phyloP scores from a whole-genome alignment of 2,797 vertebrate species.

The Micrastur ruficollis region DNA sequence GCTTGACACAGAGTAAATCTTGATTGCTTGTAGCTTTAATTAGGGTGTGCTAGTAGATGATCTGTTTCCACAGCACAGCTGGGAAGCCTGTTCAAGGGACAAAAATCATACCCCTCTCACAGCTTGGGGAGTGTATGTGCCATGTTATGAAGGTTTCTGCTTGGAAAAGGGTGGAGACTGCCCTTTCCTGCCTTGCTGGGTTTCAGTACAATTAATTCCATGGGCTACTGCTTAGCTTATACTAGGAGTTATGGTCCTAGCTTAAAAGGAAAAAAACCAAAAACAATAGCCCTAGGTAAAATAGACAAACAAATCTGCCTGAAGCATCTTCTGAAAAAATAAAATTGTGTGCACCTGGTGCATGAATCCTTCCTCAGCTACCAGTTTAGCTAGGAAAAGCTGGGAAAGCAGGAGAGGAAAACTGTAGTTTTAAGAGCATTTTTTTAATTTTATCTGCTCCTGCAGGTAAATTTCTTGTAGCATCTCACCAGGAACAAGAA shows the following conservation, averaged over 20 bases:
- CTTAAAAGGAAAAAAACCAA: background rate
- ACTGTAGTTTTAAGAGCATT: background rate
- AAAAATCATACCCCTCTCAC: background rate
- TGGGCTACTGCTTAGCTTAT: background rate
- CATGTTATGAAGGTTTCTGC: background rate
- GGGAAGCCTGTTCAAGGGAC: background rate
- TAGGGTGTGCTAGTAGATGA: background rate
- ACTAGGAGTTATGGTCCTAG: background rate
- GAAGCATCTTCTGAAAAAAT: background rate
- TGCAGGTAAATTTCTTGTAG: background rate
- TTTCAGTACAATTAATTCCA: background rate
- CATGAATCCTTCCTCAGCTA: background rate
- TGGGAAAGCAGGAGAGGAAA: background rate
- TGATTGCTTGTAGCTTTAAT: background rate
- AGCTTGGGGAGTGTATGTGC: background rate
- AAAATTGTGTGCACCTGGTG: background rate
- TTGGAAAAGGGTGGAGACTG: background rate
- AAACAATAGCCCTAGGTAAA: background rate
- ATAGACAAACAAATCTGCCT: background rate
- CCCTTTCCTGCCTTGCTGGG: background rate
- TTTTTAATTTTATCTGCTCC: background rate
- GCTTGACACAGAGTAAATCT: background rate
- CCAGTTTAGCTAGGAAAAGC: background rate
- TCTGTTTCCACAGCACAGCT: background rate
- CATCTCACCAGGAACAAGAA: background rate